A percentile compares a stretch with the other conserved stretches of the same genome.
Conservation (phyloP, 2,888 invertebrate genomes). For the Osedax frankpressi region DNA sequence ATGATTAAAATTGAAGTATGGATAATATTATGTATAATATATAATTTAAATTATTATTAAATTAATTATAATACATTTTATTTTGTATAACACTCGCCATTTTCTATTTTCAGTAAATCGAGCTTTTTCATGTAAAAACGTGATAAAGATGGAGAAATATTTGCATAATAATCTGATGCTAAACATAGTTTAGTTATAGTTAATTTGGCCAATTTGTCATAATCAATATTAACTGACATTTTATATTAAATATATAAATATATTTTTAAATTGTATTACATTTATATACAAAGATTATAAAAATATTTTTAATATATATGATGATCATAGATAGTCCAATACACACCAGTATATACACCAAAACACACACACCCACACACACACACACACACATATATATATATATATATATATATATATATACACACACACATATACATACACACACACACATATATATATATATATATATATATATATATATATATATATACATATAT, state of each 20-base stretch:
- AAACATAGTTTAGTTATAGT: background rate
- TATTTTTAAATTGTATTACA: background rate
- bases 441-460: background rate
- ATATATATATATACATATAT: background rate
- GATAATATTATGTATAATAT: too few species aligned
- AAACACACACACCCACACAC: background rate
- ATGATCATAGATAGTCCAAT: too few species aligned
- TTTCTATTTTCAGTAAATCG: too few species aligned
- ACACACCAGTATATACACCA: background rate
- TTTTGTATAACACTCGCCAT: too few species aligned
- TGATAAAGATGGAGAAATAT: background rate
- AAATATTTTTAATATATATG: background rate
- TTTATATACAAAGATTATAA: background rate
- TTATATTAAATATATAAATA: background rate
- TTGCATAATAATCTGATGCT: background rate
- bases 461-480: background rate
- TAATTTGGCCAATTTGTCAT: background rate
- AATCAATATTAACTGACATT: background rate
- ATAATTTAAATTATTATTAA: too few species aligned
- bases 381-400: background rate
- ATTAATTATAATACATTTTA: too few species aligned
- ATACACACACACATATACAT: background rate
- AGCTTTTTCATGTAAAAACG: background rate
- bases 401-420: background rate
- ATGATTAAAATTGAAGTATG: too few species aligned